phyloP scores from a whole-genome alignment of 1,140 invertebrate species.

The Drosophila hydei region DNA sequence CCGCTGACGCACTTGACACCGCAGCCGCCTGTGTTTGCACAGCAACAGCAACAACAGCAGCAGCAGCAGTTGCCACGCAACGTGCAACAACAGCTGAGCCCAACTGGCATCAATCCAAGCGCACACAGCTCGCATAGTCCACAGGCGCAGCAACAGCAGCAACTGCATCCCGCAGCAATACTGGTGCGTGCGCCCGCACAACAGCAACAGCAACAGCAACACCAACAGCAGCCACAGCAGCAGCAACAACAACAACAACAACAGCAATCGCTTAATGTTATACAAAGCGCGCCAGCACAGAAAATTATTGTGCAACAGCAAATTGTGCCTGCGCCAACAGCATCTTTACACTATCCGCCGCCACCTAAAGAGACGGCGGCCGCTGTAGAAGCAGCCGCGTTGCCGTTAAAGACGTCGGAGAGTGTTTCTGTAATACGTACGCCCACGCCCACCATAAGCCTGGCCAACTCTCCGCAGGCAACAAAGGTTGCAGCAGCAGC shows the following conservation, averaged over 20 bases:
- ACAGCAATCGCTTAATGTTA: conserved; percentile 63
- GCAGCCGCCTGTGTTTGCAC: conserved; percentile 13
- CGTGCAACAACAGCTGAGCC: conserved; percentile 43
- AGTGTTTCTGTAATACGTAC: conserved; percentile 73
- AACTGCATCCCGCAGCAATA: conserved; percentile 26
- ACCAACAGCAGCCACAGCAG: conserved; percentile 6
- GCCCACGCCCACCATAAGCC: conserved; percentile 63
- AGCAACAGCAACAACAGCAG: conserved; percentile 36
- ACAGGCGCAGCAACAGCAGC: conserved; percentile 24
- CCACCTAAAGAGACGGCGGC: conserved; percentile 39
- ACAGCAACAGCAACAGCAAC: conserved; percentile 42
- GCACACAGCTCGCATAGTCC: conserved; percentile 18
- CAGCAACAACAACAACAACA: conserved; percentile 23
- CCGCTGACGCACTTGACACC: conserved; percentile 20
- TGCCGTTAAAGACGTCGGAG: conserved; percentile 61
- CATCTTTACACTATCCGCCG: conserved; percentile 46
- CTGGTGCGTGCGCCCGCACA: conserved; percentile 41
- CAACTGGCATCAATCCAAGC: conserved; percentile 35
- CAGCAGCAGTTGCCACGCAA: conserved; percentile 21
- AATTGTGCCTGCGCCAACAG: conserved; percentile 55
- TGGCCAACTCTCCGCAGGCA: conserved; percentile 53
- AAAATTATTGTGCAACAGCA: conserved; percentile 75
- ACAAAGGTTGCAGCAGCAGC: conserved; percentile 13
- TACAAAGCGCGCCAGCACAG: conserved; percentile 60
- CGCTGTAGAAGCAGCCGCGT: conserved; percentile 1